Conservation (phyloP, 2,888 invertebrate species). For the Sycophila texana region DNA sequence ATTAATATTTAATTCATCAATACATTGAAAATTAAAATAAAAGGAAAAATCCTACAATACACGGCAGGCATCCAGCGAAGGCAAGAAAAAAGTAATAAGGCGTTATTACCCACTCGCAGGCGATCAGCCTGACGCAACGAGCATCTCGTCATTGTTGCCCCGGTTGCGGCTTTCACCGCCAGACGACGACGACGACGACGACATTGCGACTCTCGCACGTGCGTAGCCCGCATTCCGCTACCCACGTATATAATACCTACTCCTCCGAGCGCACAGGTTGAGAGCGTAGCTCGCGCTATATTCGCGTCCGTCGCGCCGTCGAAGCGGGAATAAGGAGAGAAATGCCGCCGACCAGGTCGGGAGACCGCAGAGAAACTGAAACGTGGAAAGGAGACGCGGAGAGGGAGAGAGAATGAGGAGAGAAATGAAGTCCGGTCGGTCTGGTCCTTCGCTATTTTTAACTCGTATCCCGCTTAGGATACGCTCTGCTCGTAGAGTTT, state of each 20-base stretch:
- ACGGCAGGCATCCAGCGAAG: too few relatives aligned
- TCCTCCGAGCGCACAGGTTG: constrained; percentile 27
- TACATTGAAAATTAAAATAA: too few relatives aligned
- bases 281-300: not conserved
- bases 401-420: not conserved
- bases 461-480: not conserved
- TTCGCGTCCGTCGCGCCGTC: not conserved
- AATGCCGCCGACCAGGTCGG: constrained; percentile 4
- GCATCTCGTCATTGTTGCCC: constrained; percentile 29
- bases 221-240: constrained; percentile 29
- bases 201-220: not conserved
- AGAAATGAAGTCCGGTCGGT: constrained; percentile 6
- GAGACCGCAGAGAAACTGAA: constrained; percentile 25
- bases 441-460: too few relatives aligned
- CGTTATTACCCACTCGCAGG: too few relatives aligned
- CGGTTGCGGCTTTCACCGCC: constrained; percentile 21
- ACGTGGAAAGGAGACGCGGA: too few relatives aligned
- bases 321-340: constrained; percentile 36
- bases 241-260: constrained; percentile 23
- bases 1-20: too few relatives aligned
- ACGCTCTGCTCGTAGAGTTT: not conserved
- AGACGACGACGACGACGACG: not conserved
- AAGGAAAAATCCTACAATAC: too few relatives aligned
- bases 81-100: too few relatives aligned
- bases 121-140: too few relatives aligned